Base-by-base conservation (phyloP, 2,888 invertebrate genomes). In the Rosalia funebris region DNA sequence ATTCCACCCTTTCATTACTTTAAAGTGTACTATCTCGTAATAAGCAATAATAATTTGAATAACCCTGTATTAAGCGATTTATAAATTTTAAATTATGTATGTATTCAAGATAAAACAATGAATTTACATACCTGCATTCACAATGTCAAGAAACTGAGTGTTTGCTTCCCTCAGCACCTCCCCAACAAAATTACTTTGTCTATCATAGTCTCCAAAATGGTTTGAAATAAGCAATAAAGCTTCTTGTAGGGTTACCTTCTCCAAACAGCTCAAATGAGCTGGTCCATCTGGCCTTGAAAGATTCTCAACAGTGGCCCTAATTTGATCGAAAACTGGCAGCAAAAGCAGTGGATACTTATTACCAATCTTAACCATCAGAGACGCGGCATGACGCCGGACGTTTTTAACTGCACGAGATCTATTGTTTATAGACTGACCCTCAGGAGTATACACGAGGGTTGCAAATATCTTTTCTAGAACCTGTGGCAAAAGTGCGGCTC, bases 401-500 rank as follows among this genome's bases (percentile, higher is more conserved):
- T 68, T 68, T 37, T 68, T 68, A 11, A 68, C 52, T 1, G 68
- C 63, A 25, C 68, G 47, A 14, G 68, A 65, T 14, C 68, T 41
- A 7, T 63, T 62, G 34, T 60, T 65, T 1, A 88, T 89, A 7
- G 86, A 84, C 25, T 76, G 76, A 70, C 89, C 87, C 4, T 89
- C 88, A 0, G 88, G 85, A 57, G 88, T 87, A 77, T 91, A 91
- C 19, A 93, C 88, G 10, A 95, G 83, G 7, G 93, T 90, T 1
- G 91, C 88, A 81, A 96, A 96, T 68, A 96, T 93, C 83, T 95
- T 95, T 70, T 95, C 92, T 54, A 96, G 79, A 1, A 95, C 94
- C 37, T 90, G 87, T 0, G 92, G 92, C 46, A 96, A 77, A 20
- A 92, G 82, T 0, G 86, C 84, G 0, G 88, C 88, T 1, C 89